Evolutionary conservation across 1,140 invertebrate genomes (phyloP), one percentile per base, ranked within the genome.

Genomic region (Solenopsis fugax): DNA sequence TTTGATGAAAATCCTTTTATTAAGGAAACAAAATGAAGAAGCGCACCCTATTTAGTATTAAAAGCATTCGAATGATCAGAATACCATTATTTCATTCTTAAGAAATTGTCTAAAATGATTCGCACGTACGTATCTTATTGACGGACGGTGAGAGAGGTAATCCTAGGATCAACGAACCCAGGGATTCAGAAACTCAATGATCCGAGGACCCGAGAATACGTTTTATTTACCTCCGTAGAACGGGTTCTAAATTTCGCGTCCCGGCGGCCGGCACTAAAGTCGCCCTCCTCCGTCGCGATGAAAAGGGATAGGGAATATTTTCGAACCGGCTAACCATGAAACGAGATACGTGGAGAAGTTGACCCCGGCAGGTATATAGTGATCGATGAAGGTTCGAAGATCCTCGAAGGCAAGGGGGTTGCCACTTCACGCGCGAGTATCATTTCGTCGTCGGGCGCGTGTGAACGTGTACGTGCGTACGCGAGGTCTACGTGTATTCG

Each of bases 301-400:
- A 89, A 84, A 90, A 87, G 88, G 80, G 50, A 76, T 60, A 24
- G 85, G 50, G 84, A 88, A 89, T 91, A 91, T 90, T 89, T 89
- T 86, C 52, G 87, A 81, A 88, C 88, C 78, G 80, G 80, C 84
- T 91, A 91, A 89, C 90, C 90, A 85, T 91, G 91, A 91, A 91
- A 91, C 86, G 91, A 91, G 90, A 90, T 90, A 91, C 90, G 86
- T 67, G 80, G 73, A 65, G 78, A 71, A 54, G 76, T 87, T 78
- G 84, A 65, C 71, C 71, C 71, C 52, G 56, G 12, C 64, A 62
- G 72, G 29, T 85, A 85, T 81, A 85, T 54, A 76, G 80, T 85
- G 88, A 90, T 90, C 89, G 89, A 90, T 89, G 88, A 73, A 89
- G 82, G 73, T 69, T 85, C 85, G 78, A 86, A 88, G 69, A 89